phyloP scores from a whole-genome alignment of 2,888 invertebrate genomes.

The Parascotia fuliginaria region DNA sequence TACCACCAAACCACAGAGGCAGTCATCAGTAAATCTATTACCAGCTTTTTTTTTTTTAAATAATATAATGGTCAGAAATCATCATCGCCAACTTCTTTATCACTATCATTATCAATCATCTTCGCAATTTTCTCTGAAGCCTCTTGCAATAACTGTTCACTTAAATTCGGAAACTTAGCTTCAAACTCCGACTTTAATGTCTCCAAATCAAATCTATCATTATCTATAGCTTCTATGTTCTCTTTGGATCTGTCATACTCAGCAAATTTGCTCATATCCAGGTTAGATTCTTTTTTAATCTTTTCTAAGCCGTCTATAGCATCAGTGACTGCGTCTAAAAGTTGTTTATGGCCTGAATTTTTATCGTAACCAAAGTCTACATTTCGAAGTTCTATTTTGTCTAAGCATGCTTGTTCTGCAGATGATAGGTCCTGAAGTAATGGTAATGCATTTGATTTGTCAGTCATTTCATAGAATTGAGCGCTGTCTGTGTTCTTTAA shows the following conservation, averaged over 20 bases:
- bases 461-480: conserved; percentile 59
- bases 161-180: conserved; percentile 65
- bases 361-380: conserved; percentile 73
- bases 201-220: conserved; percentile 62
- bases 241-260: conserved; percentile 59
- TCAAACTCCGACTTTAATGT: conserved; percentile 65
- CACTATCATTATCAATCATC: conserved; percentile 58
- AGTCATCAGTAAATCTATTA: too few relatives aligned
- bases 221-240: conserved; percentile 55
- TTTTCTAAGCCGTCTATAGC: conserved; percentile 70
- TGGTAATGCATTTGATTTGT: conserved; percentile 52
- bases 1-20: too few relatives aligned
- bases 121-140: conserved; percentile 64
- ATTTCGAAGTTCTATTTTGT: conserved; percentile 67
- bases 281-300: conserved; percentile 70
- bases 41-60: too few relatives aligned
- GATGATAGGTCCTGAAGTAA: conserved; percentile 51
- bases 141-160: conserved; percentile 68
- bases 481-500: conserved; percentile 59
- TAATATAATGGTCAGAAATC: background rate
- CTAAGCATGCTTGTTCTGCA: conserved; percentile 59
- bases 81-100: conserved; percentile 40
- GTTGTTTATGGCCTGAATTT: conserved; percentile 66
- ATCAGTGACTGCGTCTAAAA: conserved; percentile 73
- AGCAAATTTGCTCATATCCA: conserved; percentile 63